Evolutionary conservation across 2,113 vertebrate genomes (phyloP), one percentile per base, ranked within the genome.

Genomic region (Antennarius striatus): DNA sequence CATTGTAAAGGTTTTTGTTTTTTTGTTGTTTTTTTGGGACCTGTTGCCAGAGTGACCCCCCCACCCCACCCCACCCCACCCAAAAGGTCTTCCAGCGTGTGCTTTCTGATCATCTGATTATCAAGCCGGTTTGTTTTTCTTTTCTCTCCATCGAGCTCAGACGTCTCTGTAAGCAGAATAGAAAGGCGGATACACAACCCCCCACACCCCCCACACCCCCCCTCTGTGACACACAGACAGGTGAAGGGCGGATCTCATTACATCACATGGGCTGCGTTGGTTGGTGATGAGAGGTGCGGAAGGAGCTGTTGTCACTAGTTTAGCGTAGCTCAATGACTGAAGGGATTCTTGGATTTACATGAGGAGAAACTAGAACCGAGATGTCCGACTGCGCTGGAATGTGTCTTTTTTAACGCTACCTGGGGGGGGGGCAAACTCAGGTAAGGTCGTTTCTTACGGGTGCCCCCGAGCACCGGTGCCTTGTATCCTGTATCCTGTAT

Each of bases 221-320:
- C 13, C 62, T 56, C 81, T 4, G 52, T 3, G 55, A 6, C 68
- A 14, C 43, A 39, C 63, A 12, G 63, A 39, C 63, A 81, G 80
- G 83, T 85, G 57, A 87, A 83, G 86, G 89, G 87, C 51, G 86
- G 81, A 73, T 87, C 81, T 81, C 30, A 66, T 83, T 74, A 67
- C 80, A 67, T 81, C 82, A 86, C 74, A 5, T 9, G 29, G 53
- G 82, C 79, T 57, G 77, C 72, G 22, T 22, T 22, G 22, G 12
- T 71, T 17, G 51, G 68, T 53, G 73, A 79, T 76, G 78, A 77
- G 71, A 32, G 64, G 66, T 85, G 78, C 73, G 79, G 80, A 89
- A 83, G 82, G 62, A 84, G 73, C 68, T 62, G 66, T 53, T 42
- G 74, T 63, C 65, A 57, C 64, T 58, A 56, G 28, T 28, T 28